Evolutionary conservation across 2,797 vertebrate species (phyloP), one percentile per base, ranked within the genome.

Genomic region (Phalanger gymnotis): DNA sequence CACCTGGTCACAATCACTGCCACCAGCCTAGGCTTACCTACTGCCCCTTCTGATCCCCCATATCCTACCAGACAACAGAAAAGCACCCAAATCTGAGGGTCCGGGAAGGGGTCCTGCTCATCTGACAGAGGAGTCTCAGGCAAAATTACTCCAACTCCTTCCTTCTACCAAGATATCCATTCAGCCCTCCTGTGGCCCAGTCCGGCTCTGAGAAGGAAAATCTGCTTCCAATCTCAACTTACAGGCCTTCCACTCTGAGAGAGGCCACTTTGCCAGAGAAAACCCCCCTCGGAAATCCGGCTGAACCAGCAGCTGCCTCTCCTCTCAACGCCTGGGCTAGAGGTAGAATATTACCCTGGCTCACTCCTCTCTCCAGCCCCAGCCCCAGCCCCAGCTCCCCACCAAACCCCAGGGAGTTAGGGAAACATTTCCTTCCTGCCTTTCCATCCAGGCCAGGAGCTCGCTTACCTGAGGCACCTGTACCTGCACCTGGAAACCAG

Each of bases 381-480:
- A 2, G 52, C 6, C 3, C 54, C 10, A 2, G 52, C 12, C 31
- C 94, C 10, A 2, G 52, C 12, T 28, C 94, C 54, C 92, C 55
- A 58, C 92, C 56, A 30, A 0, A 2, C 52, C 92, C 53, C 51
- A 0, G 66, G 0, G 3, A 92, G 51, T 7, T 25, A 52, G 0
- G 0, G 90, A 31, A 40, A 54, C 58, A 40, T 54, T 94, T 90
- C 56, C 25, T 31, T 9, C 30, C 95, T 34, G 92, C 30, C 94
- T 81, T 90, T 58, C 31, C 25, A 0, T 56, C 91, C 0, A 4
- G 4, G 54, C 55, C 93, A 91, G 91, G 66, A 95, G 40, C 73
- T 97, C 93, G 40, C 73, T 97, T 94, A 96, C 96, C 96, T 94
- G 90, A 91, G 92, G 81, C 95, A 97, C 97, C 96, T 95, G 96